Conservation (phyloP, 2,113 vertebrate genomes). For the Coracopsis vasa region DNA sequence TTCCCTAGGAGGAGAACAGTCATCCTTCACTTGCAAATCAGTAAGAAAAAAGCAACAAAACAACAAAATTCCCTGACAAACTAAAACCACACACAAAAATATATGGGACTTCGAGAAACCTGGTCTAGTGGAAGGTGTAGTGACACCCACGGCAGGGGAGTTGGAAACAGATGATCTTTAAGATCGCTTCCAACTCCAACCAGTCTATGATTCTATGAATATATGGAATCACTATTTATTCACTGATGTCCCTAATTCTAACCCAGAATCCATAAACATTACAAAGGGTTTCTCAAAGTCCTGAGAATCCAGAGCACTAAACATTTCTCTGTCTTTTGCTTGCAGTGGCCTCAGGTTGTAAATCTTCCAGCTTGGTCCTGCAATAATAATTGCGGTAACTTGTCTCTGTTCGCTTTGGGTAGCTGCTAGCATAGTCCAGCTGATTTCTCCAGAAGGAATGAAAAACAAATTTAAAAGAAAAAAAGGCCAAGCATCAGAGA, state of each 20-base stretch:
- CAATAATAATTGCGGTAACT: background rate
- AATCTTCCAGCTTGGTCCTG: background rate
- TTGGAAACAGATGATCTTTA: background rate
- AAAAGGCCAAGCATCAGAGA: background rate
- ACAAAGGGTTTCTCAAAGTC: background rate
- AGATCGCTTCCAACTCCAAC: background rate
- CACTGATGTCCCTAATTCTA: background rate
- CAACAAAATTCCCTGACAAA: background rate
- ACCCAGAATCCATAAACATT: background rate
- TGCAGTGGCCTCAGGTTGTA: background rate
- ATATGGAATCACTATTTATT: background rate
- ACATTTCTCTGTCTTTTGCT: background rate
- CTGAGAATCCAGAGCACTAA: background rate
- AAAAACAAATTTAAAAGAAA: background rate
- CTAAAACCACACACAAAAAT: background rate
- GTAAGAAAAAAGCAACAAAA: background rate
- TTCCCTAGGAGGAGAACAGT: background rate
- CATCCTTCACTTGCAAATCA: background rate
- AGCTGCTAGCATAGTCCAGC: background rate
- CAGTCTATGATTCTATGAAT: background rate
- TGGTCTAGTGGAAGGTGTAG: background rate
- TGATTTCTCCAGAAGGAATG: conserved; percentile 5
- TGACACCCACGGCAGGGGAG: background rate
- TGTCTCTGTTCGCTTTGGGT: background rate
- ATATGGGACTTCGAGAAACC: background rate